Conservation (phyloP, 2,888 invertebrate species). For the Harmothoe impar region DNA sequence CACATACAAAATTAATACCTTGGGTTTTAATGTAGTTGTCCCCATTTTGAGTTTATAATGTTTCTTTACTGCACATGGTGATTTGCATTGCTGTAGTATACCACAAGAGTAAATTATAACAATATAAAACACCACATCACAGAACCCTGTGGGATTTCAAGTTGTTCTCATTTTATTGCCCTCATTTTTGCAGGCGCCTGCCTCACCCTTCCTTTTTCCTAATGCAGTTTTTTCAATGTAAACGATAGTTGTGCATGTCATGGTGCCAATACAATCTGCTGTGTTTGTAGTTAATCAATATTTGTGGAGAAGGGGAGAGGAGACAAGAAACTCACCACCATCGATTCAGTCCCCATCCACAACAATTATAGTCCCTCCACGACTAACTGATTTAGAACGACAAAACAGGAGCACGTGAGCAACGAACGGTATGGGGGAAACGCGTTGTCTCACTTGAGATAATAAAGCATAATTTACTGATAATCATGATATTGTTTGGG, state of each 20-base stretch:
- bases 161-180: background rate
- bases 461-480: no score
- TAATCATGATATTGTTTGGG: no score
- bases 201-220: background rate
- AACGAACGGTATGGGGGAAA: no score
- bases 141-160: background rate
- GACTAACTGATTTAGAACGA: no score
- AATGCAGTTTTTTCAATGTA: background rate
- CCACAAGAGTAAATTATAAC: background rate
- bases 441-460: no score
- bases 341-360: background rate
- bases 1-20: no score
- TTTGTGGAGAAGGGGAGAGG: background rate
- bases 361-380: no score
- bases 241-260: conserved; percentile 38
- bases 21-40: no score
- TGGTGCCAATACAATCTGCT: background rate
- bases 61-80: no score
- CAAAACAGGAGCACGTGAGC: no score
- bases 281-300: conserved; percentile 43
- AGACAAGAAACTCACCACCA: background rate
- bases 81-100: no score
- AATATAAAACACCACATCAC: background rate
- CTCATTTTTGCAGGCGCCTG: background rate
- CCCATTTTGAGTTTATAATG: no score